Evolutionary conservation across 2,113 vertebrate genomes (phyloP).

Genomic region (Scatophagus argus): DNA sequence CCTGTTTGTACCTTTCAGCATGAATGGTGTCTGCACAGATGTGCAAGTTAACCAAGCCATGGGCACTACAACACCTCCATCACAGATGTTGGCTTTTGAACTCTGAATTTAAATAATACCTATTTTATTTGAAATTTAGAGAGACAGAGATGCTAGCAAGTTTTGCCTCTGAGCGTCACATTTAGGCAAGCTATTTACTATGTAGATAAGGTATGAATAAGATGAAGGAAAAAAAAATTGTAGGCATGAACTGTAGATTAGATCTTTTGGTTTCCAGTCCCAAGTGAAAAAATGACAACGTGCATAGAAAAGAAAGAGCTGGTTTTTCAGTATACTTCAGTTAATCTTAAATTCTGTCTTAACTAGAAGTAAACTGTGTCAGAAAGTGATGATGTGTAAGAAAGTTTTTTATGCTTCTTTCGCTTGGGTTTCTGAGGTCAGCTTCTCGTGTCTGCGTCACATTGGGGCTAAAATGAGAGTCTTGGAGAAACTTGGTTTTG

Average conservation of each 20-base stretch:
- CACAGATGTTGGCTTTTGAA: too few relatives aligned
- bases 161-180: too few relatives aligned
- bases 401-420: not conserved
- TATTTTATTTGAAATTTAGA: not conserved
- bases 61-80: too few relatives aligned
- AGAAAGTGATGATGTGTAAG: not conserved
- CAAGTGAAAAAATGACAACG: not conserved
- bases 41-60: too few relatives aligned
- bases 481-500: slow-evolving; percentile 17
- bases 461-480: not conserved
- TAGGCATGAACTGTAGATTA: not conserved
- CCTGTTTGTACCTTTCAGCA: too few relatives aligned
- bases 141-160: too few relatives aligned
- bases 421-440: not conserved
- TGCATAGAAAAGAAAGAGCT: not conserved
- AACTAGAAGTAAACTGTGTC: too few relatives aligned
- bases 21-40: too few relatives aligned
- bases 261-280: not conserved
- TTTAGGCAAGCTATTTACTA: too few relatives aligned
- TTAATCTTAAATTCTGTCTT: not conserved
- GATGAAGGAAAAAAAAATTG: not conserved
- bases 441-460: not conserved
- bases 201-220: too few relatives aligned
- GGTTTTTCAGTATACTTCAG: not conserved
- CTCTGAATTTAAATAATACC: too few relatives aligned